These are phyloP conservation scores for Calcarius lapponicus DNA, from an alignment of 2,797 vertebrate genomes.

Conservation along the genomic window DNA sequence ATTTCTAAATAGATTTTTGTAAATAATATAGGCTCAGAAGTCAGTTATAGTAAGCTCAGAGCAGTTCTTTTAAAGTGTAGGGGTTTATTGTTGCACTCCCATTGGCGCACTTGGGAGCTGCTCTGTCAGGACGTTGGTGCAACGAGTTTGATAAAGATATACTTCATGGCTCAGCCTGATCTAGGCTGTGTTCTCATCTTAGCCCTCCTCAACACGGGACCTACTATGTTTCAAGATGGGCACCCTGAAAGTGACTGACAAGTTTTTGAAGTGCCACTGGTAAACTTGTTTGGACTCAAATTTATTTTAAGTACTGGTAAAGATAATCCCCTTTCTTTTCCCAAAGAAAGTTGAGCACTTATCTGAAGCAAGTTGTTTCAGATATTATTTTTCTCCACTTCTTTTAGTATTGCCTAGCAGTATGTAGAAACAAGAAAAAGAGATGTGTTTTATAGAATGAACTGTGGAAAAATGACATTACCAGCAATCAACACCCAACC, in stretches of 20 bases:
- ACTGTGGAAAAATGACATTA: neutral
- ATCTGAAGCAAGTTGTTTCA: neutral
- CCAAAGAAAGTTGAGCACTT: neutral
- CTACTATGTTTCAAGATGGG: neutral
- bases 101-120: rapidly evolving
- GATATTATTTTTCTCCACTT: neutral
- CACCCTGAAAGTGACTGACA: neutral
- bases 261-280: neutral
- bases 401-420: neutral
- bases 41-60: neutral
- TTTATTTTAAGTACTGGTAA: neutral
- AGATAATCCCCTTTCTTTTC: neutral
- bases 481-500: neutral
- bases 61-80: neutral
- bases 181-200: neutral
- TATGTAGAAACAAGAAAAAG: neutral
- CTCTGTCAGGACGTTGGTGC: neutral
- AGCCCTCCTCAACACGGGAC: neutral
- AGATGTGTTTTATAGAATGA: neutral
- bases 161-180: neutral
- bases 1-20: neutral
- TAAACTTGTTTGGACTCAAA: neutral
- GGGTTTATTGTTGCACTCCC: neutral
- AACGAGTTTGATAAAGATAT: neutral
- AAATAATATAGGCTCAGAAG: neutral